A percentile compares a stretch with the other conserved stretches of the same genome.
Evolutionary conservation across 2,797 vertebrate species (phyloP).

Genomic region (Helicolenus hilgendorfi): DNA sequence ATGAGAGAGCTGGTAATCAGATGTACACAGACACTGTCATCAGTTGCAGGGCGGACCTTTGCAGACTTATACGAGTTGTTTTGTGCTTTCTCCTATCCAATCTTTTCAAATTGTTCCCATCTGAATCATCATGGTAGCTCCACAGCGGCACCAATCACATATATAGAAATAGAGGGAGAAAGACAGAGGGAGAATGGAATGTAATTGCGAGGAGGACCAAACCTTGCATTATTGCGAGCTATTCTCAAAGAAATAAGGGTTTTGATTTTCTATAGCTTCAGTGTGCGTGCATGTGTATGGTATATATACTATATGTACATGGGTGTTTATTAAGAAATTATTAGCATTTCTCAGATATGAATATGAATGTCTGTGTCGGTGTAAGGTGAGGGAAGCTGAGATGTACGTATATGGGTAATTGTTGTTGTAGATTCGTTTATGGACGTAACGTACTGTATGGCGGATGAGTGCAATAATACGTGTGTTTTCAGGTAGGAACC

Average conservation of each 20-base stretch:
- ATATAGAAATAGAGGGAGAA: slow-evolving; percentile 45
- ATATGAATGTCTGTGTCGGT: slow-evolving; percentile 22
- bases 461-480: background rate
- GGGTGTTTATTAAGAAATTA: slow-evolving; percentile 1
- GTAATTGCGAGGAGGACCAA: slow-evolving; percentile 70
- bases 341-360: slow-evolving; percentile 24
- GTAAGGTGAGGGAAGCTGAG: slow-evolving; percentile 1
- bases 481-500: background rate
- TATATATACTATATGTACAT: background rate
- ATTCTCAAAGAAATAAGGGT: slow-evolving; percentile 67
- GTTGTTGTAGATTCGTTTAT: slow-evolving; percentile 1
- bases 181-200: slow-evolving; percentile 59
- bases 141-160: slow-evolving; percentile 54
- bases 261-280: slow-evolving; percentile 65
- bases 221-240: slow-evolving; percentile 61
- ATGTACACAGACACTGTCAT: slow-evolving; percentile 35
- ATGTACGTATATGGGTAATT: background rate
- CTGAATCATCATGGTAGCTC: slow-evolving; percentile 64
- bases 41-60: slow-evolving; percentile 24
- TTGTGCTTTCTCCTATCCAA: slow-evolving; percentile 59
- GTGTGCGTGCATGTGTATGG: background rate
- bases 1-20: slow-evolving; percentile 41
- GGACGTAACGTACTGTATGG: background rate
- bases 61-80: slow-evolving; percentile 60
- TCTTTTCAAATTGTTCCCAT: slow-evolving; percentile 72